Base-by-base conservation (phyloP, 2,797 vertebrate species). In the Ibycter americanus region DNA sequence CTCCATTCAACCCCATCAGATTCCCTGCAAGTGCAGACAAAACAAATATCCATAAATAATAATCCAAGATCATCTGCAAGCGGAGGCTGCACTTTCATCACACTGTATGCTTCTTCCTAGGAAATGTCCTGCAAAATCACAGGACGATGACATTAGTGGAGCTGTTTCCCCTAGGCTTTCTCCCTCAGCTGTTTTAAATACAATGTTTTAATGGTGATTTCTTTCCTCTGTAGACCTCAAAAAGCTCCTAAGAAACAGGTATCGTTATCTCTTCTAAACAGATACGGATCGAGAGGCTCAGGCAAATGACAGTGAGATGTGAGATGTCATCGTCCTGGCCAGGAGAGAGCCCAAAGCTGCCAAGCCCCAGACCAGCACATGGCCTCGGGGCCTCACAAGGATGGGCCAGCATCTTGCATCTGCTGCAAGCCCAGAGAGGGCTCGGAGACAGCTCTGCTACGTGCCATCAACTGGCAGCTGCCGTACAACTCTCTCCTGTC, bases 401-500 rank as follows among this genome's bases (percentile, higher is more conserved):
- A 40, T 0, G 21, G 79, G 51, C 76, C 67, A 96, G 62, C 66
- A 87, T 49, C 71, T 85, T 11, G 1, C 49, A 79, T 76, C 58
- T 84, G 87, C 71, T 47, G 5, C 0, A 3, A 81, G 83, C 61
- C 81, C 81, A 63, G 26, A 65, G 81, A 81, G 47, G 66, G 63
- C 91, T 92, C 2, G 0, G 51, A 42, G n/a, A 29, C 4, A 3
- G 81, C 74, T 32, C 71, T 77, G 73, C 80, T 40, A 32, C 0
- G 1, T 67, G 89, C 82, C 85, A 80, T 5, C 2, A 4, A 19
- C 79, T 3, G 0, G 82, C 83, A 89, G 90, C 49, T 85, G 85
- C 76, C 0, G 0, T 56, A 70, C 1, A 0, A 51, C 68, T 70
- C 54, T 61, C 54, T 62, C 55, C 85, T 2, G 8, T 56, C 80